A percentile compares a stretch with the other conserved stretches of the same genome.
Conservation (phyloP, 2,888 invertebrate species). For the Calliopum simillimum region DNA sequence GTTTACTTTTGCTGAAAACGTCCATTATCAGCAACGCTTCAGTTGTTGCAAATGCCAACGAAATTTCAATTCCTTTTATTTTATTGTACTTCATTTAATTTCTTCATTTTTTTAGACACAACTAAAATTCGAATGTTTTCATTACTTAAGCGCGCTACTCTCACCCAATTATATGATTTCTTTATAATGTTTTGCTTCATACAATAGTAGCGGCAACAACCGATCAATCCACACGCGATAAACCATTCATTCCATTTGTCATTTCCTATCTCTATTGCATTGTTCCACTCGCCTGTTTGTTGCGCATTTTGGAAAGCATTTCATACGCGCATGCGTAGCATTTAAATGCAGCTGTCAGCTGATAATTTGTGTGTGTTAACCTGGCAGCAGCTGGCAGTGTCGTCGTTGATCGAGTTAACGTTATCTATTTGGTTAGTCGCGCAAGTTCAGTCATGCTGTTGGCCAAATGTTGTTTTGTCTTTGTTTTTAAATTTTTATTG, state of each 20-base stretch:
- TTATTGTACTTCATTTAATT: background rate
- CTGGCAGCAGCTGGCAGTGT: too few species aligned
- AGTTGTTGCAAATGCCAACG: conserved; percentile 5
- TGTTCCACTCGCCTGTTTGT: background rate
- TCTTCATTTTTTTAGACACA: background rate
- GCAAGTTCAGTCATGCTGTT: too few species aligned
- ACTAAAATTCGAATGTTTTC: too few species aligned
- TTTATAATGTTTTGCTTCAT: background rate
- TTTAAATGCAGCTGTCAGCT: background rate
- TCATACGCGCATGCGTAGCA: conserved; percentile 5
- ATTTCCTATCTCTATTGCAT: background rate
- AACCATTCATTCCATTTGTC: background rate
- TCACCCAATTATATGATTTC: conserved; percentile 20
- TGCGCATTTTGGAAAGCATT: background rate
- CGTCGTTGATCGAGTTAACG: too few species aligned
- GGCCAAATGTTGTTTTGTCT: too few species aligned
- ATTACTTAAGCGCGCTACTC: conserved; percentile 4
- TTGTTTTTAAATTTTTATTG: too few species aligned
- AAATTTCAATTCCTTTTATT: background rate
- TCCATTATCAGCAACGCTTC: conserved; percentile 2
- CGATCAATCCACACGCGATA: conserved; percentile 1
- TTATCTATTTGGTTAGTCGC: too few species aligned
- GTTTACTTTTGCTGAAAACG: background rate
- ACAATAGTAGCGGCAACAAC: background rate
- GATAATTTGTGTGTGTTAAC: background rate